Conservation (phyloP, 1,140 invertebrate genomes). For the Physella acuta region DNA sequence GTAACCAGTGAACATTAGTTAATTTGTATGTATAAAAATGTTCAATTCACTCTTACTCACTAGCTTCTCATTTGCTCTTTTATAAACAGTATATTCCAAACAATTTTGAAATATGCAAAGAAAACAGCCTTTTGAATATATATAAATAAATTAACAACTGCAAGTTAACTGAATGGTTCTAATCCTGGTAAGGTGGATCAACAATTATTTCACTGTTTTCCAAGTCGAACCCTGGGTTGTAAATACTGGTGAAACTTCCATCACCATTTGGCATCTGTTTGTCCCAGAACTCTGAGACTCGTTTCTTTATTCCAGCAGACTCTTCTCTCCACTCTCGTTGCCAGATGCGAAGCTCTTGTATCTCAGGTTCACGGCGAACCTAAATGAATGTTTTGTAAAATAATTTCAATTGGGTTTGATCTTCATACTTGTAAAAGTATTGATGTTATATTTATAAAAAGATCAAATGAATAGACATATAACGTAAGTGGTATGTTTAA, state of each 20-base stretch:
- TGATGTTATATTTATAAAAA: not conserved
- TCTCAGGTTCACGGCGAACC: conserved; percentile 52
- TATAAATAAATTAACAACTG: no score
- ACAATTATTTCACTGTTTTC: not conserved
- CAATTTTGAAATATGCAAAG: no score
- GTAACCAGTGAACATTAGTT: no score
- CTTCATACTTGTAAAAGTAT: not conserved
- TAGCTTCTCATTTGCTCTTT: no score
- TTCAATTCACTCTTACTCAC: no score
- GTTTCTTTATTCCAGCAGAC: conserved; percentile 46
- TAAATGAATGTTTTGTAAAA: conserved; percentile 26
- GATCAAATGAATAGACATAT: no score
- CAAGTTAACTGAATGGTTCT: no score
- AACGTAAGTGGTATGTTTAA: no score
- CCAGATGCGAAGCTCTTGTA: conserved; percentile 59
- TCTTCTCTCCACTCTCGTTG: conserved; percentile 58
- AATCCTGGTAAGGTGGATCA: not conserved
- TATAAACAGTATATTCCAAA: no score
- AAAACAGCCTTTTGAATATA: no score
- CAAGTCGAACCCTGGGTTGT: no score
- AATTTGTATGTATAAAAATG: no score
- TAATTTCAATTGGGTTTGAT: not conserved
- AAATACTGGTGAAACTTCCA: conserved; percentile 28
- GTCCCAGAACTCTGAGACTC: conserved; percentile 56
- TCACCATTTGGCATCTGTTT: conserved; percentile 49